Evolutionary conservation across 2,888 invertebrate genomes (phyloP), one percentile per base, ranked within the genome.

Genomic region (Sepiola atlantica): DNA sequence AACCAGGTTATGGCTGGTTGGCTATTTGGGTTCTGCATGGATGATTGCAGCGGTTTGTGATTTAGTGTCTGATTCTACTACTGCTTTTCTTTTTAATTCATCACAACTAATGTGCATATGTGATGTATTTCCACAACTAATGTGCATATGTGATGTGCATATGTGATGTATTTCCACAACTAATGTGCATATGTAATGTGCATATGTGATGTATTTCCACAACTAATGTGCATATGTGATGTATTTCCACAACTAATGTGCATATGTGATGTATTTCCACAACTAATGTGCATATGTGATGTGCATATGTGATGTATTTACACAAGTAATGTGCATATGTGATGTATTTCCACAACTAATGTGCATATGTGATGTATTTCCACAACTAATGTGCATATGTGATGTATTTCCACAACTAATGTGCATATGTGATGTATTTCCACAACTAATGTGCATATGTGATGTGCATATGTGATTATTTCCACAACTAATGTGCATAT

Each of bases 1-100:
- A 77, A 77, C 77, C 77, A 77, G 77, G 77, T 77, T 77, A 77
- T 77, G 77, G 77, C 77, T 77, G 77, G 77, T n/a, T 77, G n/a
- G 77, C 77, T 77, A n/a, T 77, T 77, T 77, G 16, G 77, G 16
- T 77, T 77, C n/a, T 77, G 77, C n/a, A 77, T 77, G 77, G n/a
- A 77, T 77, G n/a, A 77, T n/a, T 77, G 4, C n/a, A 77, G 77
- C 32, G n/a, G 77, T 77, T 77, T 77, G n/a, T 77, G 77, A 77
- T 77, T 77, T n/a, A 77, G n/a, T n/a, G 77, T 77, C 77, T n/a
- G 77, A 77, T 77, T 77, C n/a, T 32, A n/a, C 32, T 77, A n/a
- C n/a, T 77, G n/a, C n/a, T 77, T 77, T 77, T 77, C 77, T 32
- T 77, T 77, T 77, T 21, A n/a, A n/a, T 77, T 77, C n/a, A 77